Conservation (phyloP, 2,113 vertebrate genomes). For the Cottus gobio region DNA sequence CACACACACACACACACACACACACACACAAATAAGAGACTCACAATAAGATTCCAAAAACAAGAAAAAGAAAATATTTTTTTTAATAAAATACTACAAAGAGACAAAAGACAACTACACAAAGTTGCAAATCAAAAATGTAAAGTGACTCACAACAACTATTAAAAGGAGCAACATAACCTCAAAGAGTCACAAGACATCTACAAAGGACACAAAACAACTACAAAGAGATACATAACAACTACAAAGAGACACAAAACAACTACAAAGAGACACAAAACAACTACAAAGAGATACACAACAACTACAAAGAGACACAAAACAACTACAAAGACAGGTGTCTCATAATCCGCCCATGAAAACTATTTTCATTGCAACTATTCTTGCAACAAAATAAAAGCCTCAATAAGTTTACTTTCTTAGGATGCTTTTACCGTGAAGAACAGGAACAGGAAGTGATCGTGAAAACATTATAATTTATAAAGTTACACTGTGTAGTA, state of each 20-base stretch:
- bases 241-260: neutral
- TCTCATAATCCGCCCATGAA: too few species aligned
- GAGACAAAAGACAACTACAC: neutral
- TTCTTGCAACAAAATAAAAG: too few species aligned
- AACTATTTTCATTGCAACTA: too few species aligned
- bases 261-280: neutral
- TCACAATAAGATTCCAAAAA: too few species aligned
- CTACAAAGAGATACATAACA: neutral
- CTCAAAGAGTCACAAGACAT: neutral
- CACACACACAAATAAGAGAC: neutral
- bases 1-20: slow-evolving; percentile 1
- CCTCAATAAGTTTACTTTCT: neutral
- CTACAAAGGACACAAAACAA: neutral
- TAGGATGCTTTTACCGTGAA: neutral
- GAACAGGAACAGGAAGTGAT: neutral
- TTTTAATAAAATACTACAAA: neutral
- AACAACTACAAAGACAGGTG: neutral
- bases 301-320: neutral
- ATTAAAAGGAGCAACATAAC: neutral
- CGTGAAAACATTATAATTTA: neutral
- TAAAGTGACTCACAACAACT: neutral
- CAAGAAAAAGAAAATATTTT: too few species aligned
- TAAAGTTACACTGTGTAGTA: neutral
- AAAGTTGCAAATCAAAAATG: too few species aligned
- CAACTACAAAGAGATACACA: neutral